These are phyloP conservation scores for Acrobasis consociella DNA, from an alignment of 2,888 invertebrate genomes.

Conservation along the genomic window DNA sequence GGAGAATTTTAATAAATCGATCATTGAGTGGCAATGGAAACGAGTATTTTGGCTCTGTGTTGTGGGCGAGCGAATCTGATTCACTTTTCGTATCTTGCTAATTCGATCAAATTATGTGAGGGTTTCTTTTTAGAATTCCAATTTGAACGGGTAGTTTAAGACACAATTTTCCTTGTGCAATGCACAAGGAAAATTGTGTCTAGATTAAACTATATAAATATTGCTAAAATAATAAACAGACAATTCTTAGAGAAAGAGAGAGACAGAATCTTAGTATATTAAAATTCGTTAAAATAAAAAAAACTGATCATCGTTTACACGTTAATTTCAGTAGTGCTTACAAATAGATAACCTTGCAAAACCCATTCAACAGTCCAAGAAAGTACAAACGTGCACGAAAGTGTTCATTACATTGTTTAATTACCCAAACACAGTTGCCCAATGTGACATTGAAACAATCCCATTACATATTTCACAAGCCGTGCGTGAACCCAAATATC, in stretches of 20 bases:
- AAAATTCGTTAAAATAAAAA: no score
- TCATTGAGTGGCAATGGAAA: constrained; percentile 28
- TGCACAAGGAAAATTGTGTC: no score
- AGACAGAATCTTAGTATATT: no score
- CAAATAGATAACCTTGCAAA: constrained; percentile 5
- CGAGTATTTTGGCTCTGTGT: neutral
- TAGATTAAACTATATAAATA: no score
- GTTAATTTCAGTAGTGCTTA: neutral
- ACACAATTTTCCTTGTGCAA: neutral
- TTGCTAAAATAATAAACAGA: no score
- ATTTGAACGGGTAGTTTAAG: neutral
- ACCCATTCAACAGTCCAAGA: constrained; percentile 24
- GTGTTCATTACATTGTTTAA: constrained; percentile 33
- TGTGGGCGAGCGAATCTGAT: neutral
- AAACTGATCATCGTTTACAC: no score
- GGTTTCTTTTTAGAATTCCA: neutral
- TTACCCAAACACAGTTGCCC: constrained; percentile 38
- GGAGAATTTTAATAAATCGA: constrained; percentile 16
- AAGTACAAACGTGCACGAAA: constrained; percentile 24
- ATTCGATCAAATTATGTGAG: neutral
- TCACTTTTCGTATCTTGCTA: neutral
- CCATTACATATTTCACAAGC: constrained; percentile 43
- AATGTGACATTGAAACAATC: constrained; percentile 40
- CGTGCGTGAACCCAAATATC: constrained; percentile 31
- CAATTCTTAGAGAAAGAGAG: no score